phyloP scores from a whole-genome alignment of 1,140 invertebrate genomes.

The Cotesia typhae region DNA sequence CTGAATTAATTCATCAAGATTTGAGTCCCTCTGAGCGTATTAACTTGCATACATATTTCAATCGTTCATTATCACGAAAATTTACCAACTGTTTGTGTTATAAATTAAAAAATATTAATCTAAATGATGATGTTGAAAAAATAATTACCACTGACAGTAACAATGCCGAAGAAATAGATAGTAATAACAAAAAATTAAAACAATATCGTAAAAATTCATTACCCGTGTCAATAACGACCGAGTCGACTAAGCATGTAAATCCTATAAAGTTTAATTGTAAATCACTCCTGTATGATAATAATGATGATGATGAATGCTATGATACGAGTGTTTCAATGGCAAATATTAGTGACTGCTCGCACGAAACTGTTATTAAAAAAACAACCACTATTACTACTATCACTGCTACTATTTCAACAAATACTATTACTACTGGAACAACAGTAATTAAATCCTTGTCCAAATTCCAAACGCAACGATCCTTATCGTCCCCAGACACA shows the following conservation, averaged over 20 bases:
- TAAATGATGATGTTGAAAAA: background rate
- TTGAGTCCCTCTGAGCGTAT: conserved; percentile 53
- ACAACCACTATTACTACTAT: background rate
- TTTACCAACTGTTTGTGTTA: conserved; percentile 58
- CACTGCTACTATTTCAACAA: background rate
- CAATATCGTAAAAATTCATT: conserved; percentile 9
- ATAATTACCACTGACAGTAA: background rate
- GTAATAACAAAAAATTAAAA: background rate
- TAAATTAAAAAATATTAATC: conserved; percentile 14
- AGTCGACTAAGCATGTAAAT: conserved; percentile 18
- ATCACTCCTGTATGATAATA: conserved; percentile 25
- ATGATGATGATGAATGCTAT: conserved; percentile 26
- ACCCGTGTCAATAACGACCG: conserved; percentile 14
- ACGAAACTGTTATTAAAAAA: conserved; percentile 19
- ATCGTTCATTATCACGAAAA: conserved; percentile 55
- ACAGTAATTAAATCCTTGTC: conserved; percentile 35
- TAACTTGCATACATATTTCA: conserved; percentile 56
- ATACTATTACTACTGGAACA: background rate
- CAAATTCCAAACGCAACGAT: conserved; percentile 60
- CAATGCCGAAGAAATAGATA: background rate
- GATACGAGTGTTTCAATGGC: conserved; percentile 11
- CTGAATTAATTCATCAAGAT: conserved; percentile 54
- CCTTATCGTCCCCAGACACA: conserved; percentile 65
- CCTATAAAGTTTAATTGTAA: conserved; percentile 5
- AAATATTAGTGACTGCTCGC: conserved; percentile 31